Base-by-base conservation (phyloP, 2,888 invertebrate species). In the Steinernema carpocapsae region DNA sequence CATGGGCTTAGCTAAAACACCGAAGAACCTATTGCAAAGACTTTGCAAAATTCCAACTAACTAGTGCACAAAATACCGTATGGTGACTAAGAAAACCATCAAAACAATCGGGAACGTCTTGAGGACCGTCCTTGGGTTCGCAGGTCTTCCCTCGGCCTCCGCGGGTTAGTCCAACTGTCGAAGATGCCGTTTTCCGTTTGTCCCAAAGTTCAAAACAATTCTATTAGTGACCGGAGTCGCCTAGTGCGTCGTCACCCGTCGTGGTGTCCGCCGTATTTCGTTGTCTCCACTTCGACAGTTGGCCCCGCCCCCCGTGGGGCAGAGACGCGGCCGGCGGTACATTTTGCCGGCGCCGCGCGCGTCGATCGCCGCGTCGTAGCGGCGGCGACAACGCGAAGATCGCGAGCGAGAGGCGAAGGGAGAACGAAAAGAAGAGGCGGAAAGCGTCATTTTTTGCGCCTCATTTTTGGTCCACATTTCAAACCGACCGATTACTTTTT, bases 201-300 rank as follows among this genome's bases (percentile, higher is more conserved):
- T 22, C 29, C 64, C 37, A 29, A 64, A 64, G 3, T 64, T 64
- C 64, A 26, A 37, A 12, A 29, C 64, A 32, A 64, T 64, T 64
- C 64, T 64, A 64, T 64, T 64, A 64, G 64, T 64, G 64, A 29
- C 64, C 64, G 64, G 64, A 64, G 64, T 64, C 64, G 64, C 29
- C 64, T 29, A 64, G 64, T 64, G 64, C 64, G 64, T 64, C 37
- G 64, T 37, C 37, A 37, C 37, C 64, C 32, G 48, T 48, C 26
- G 64, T 64, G 32, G 64, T 52, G 52, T 32, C 64, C 64, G 64
- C 19, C 52, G 52, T 22, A 64, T 64, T 29, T 64, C 64, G 64
- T 64, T 64, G 64, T 64, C 64, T 64, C 29, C 64, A 24, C 64
- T 37, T 17, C 32, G 64, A 29, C 64, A 37, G 37, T 64, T 26